These are phyloP conservation scores for Tenualosa thibaudeaui DNA, from an alignment of 2,797 vertebrate species.

Conservation along the genomic window DNA sequence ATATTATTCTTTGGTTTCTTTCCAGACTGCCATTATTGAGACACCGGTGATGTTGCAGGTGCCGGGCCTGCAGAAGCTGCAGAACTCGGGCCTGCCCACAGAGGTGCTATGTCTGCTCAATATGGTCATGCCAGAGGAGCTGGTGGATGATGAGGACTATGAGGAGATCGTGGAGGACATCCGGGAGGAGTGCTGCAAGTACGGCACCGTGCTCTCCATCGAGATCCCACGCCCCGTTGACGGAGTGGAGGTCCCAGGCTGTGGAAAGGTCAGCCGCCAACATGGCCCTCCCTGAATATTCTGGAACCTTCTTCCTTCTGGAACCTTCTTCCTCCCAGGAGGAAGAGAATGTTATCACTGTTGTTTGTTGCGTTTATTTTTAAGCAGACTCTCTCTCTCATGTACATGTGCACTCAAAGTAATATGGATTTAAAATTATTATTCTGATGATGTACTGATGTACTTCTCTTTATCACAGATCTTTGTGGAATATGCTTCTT, in stretches of 20 bases:
- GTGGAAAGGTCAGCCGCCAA: slow-evolving; percentile 69
- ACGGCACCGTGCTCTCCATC: slow-evolving; percentile 73
- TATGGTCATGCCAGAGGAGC: slow-evolving; percentile 80
- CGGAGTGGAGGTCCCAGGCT: slow-evolving; percentile 77
- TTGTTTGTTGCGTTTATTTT: background rate
- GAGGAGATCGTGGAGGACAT: slow-evolving; percentile 81
- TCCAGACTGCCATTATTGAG: slow-evolving; percentile 69
- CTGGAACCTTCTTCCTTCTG: background rate
- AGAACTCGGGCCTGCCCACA: slow-evolving; percentile 69
- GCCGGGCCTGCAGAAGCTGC: slow-evolving; percentile 72
- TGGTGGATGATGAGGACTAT: slow-evolving; percentile 78
- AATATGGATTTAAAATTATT: background rate
- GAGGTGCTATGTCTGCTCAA: slow-evolving; percentile 79
- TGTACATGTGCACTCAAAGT: background rate
- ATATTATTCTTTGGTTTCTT: background rate
- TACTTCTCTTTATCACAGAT: slow-evolving; percentile 61
- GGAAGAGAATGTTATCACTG: background rate
- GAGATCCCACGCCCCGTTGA: slow-evolving; percentile 76
- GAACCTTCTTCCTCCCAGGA: background rate
- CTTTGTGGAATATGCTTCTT: slow-evolving; percentile 76
- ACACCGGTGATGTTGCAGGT: slow-evolving; percentile 75
- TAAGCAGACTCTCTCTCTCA: background rate
- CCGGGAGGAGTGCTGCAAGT: slow-evolving; percentile 78
- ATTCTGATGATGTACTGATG: background rate
- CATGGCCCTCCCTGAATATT: background rate